Evolutionary conservation across 2,888 invertebrate genomes (phyloP), one percentile per base, ranked within the genome.

Genomic region (Koerneria pararmatus): DNA sequence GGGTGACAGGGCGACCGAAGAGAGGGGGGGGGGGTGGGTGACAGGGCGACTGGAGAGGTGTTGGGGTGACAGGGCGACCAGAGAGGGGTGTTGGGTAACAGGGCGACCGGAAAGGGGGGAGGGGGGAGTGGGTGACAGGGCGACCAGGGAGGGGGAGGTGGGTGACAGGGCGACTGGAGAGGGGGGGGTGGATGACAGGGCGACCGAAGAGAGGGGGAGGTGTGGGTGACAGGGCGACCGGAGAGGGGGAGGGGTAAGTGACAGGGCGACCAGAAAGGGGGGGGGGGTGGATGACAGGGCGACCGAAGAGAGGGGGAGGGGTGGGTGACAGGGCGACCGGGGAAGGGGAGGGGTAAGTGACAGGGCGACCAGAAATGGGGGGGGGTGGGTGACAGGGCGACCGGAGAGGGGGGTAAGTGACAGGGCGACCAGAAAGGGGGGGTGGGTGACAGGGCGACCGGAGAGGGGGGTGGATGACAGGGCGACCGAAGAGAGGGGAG

Each of bases 221-320:
- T 3, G 54, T 54, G 29, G 29, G 31, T n/a, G 37, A 29, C 6
- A 3, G 24, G 59, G 49, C 60, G 46, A 41, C 15, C 15, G 41
- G 41, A 31, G 31, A 29, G 59, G 34, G 48, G 32, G 37, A 60
- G 32, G 32, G 48, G 46, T n/a, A 41, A n/a, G 46, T n/a, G 46
- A n/a, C 46, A n/a, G n/a, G n/a, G n/a, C 46, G 60, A 15, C 48
- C 32, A 35, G 48, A 48, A 60, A 31, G 24, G 8, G 15, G 31
- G 8, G 19, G n/a, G 29, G 49, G 15, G 29, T 11, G 27, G 22
- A 34, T 35, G 31, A 35, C 19, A 27, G 19, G 22, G 24, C n/a
- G 59, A 15, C 41, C n/a, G 27, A 24, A 29, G 41, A n/a, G 29
- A 46, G 59, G 46, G 6, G 2, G 57, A 57, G 24, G 35, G 31